Conservation (phyloP, 2,113 vertebrate species). For the Globicephala melas region DNA sequence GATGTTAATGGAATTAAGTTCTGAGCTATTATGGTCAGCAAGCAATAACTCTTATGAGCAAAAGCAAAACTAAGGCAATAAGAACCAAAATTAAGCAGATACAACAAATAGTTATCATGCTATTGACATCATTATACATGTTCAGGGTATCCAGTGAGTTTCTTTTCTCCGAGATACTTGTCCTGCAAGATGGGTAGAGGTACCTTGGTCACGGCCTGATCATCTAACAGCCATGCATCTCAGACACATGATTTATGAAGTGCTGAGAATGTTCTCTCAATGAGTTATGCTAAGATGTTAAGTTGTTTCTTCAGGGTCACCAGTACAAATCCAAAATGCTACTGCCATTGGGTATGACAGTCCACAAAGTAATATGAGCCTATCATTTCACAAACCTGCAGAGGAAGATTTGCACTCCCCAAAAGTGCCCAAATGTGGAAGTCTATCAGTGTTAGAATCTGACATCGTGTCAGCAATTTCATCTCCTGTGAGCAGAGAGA, state of each 20-base stretch:
- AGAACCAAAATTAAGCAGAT: neutral
- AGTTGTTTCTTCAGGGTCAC: neutral
- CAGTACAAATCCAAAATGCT: neutral
- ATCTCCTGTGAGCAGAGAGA: neutral
- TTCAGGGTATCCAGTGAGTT: neutral
- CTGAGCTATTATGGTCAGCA: neutral
- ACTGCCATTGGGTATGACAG: neutral
- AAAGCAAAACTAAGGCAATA: conserved; percentile 41
- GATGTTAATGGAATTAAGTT: conserved; percentile 33
- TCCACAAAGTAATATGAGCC: neutral
- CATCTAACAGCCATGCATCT: neutral
- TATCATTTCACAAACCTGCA: neutral
- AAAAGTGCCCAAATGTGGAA: neutral
- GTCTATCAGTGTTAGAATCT: neutral
- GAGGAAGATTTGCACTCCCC: neutral
- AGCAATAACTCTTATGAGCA: neutral
- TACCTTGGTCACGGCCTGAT: neutral
- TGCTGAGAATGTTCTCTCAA: neutral
- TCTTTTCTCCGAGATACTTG: neutral
- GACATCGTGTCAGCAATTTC: neutral
- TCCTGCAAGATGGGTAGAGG: neutral
- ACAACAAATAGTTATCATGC: neutral
- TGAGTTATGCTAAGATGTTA: neutral
- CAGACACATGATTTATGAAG: neutral
- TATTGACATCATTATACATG: neutral